Base-by-base conservation (phyloP, 2,113 vertebrate species). In the Chionodraco myersi region DNA sequence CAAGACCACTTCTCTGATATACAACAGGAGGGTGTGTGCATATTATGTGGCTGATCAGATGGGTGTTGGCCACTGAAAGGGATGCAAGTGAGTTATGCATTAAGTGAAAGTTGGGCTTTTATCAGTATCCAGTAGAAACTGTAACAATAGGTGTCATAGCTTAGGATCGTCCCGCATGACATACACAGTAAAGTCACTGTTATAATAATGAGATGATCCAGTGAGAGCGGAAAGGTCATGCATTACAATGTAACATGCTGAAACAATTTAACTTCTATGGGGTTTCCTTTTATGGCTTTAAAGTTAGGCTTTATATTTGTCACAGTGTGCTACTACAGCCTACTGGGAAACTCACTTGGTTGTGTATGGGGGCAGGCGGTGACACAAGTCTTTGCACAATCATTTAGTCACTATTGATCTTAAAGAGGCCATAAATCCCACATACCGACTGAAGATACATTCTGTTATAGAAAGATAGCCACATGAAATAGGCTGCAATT, bases 191-290 rank as follows among this genome's bases (percentile, higher is more conserved):
- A 36, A 30, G 57, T 77, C 73, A 36, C 15, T 41, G 81, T 72
- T n/a, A 56, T n/a, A 45, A 52, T 18, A 70, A 14, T 26, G 58
- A 26, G 41, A 75, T 30, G 64, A 59, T 8, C 59, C 45, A 51
- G 53, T 10, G 63, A 63, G 26, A 72, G 64, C 44, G 57, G 13
- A 76, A 23, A 72, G 61, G 57, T 79, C 65, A 23, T 18, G 45
- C 11, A n/a, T 34, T 59, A 26, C 26, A 23, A 5, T 6, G 23
- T 18, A n/a, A 57, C 47, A 23, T 36, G 52, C 16, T 44, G 4
- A 3, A 36, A 44, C 2, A 18, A 57, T 66, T 66, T 51, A 18
- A 49, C 26, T 47, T 34, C 48, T 11, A 0, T n/a, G 53, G 45
- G 30, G 16, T 56, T 68, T 72, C 13, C 62, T 68, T 80, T 77